Evolutionary conservation across 1,140 invertebrate genomes (phyloP).

Genomic region (Drosophila malerkotliana): DNA sequence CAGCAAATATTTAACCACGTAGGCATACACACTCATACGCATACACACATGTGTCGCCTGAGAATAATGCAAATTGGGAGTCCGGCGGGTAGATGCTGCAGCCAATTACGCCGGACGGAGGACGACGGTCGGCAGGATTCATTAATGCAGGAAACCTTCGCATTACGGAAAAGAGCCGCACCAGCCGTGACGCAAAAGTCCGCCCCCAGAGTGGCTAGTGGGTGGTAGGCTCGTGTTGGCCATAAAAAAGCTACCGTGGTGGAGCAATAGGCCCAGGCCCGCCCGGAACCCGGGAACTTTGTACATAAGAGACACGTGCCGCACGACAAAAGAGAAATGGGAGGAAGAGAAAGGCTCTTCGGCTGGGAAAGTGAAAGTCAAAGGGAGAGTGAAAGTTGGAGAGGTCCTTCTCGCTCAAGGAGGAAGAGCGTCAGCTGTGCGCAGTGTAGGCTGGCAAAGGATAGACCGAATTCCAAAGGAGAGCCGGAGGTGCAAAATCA

Average conservation of each 20-base stretch:
- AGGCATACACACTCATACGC: constrained; percentile 11
- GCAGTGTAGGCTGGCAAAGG: constrained; percentile 41
- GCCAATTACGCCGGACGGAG: constrained; percentile 41
- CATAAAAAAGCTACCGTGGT: constrained; percentile 55
- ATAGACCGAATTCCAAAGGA: constrained; percentile 19
- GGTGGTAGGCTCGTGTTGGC: constrained; percentile 57
- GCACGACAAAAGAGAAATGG: constrained; percentile 26
- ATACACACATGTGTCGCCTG: constrained; percentile 38
- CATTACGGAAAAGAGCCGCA: constrained; percentile 8
- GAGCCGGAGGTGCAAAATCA: constrained; percentile 67
- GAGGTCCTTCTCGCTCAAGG: neutral
- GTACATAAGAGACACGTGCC: constrained; percentile 51
- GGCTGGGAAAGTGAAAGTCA: constrained; percentile 21
- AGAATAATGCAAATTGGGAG: constrained; percentile 58
- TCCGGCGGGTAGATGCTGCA: constrained; percentile 37
- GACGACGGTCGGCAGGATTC: constrained; percentile 8
- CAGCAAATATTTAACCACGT: constrained; percentile 52
- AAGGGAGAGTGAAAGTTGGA: constrained; percentile 34
- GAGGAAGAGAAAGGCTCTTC: constrained; percentile 2
- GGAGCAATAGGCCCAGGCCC: constrained; percentile 5
- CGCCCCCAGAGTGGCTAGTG: constrained; percentile 23
- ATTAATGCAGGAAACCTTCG: constrained; percentile 31
- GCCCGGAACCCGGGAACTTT: constrained; percentile 14
- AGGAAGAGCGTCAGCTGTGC: constrained; percentile 50
- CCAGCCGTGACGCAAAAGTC: constrained; percentile 33